phyloP scores from a whole-genome alignment of 2,888 invertebrate genomes.

The Himalopsyche kuldschensis region DNA sequence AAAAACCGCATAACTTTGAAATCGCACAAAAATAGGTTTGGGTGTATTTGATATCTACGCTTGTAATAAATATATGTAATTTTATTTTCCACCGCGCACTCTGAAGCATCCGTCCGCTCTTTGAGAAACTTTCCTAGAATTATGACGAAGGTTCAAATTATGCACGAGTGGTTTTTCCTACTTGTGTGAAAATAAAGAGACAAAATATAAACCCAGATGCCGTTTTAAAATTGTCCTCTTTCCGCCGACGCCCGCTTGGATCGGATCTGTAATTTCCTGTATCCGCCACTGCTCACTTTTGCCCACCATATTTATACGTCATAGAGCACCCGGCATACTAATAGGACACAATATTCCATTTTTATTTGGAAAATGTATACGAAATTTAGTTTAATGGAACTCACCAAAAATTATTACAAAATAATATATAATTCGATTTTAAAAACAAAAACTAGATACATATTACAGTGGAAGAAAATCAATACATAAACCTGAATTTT shows the following conservation, averaged over 20 bases:
- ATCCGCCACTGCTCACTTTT: constrained; percentile 21
- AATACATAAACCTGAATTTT: too few relatives aligned
- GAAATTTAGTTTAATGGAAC: too few relatives aligned
- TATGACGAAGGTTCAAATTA: neutral
- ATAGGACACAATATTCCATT: neutral
- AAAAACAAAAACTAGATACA: too few relatives aligned
- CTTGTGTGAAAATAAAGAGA: constrained; percentile 17
- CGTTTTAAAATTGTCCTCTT: constrained; percentile 35
- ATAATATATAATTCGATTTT: too few relatives aligned
- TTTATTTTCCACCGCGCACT: neutral
- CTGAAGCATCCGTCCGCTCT: neutral
- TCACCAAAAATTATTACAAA: too few relatives aligned
- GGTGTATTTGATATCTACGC: too few relatives aligned
- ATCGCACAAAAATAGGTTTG: too few relatives aligned
- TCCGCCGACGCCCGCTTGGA: constrained; percentile 21
- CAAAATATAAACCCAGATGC: constrained; percentile 16
- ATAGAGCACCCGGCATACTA: neutral
- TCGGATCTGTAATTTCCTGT: constrained; percentile 39
- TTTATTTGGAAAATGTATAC: neutral
- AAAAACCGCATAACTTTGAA: too few relatives aligned
- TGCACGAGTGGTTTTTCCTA: constrained; percentile 18
- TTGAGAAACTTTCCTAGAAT: neutral
- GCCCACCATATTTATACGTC: neutral
- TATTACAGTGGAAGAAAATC: too few relatives aligned
- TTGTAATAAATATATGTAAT: neutral